These are phyloP conservation scores for Pristis pectinata DNA, from an alignment of 2,797 vertebrate species.

Conservation along the genomic window DNA sequence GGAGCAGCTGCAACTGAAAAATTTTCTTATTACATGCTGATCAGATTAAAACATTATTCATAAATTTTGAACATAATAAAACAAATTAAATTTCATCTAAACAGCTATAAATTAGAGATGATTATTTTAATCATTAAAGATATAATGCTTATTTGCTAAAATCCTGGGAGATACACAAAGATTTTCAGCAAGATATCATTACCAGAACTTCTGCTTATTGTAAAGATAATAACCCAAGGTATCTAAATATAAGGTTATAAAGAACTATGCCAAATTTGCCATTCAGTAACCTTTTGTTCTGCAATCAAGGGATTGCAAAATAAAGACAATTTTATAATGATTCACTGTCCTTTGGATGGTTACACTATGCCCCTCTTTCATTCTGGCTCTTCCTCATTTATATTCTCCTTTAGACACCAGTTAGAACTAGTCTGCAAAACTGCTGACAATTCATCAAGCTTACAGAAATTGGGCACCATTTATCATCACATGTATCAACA, in stretches of 20 bases:
- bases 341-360: neutral
- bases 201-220: neutral
- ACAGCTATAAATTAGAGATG: neutral
- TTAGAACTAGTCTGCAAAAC: neutral
- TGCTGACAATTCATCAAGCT: neutral
- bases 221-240: neutral
- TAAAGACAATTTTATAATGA: neutral
- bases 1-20: conserved; percentile 6
- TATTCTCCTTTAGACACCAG: neutral
- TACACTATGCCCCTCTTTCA: neutral
- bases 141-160: neutral
- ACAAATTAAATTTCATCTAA: neutral
- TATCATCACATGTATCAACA: neutral
- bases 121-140: neutral
- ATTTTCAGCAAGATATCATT: neutral
- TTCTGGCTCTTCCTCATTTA: neutral
- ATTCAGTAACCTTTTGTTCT: neutral
- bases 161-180: neutral
- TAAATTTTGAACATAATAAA: neutral
- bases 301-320: neutral
- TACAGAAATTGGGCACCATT: neutral
- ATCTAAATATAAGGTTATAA: neutral
- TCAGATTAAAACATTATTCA: conserved; percentile 41
- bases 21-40: neutral
- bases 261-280: neutral